Percentiles rank a stretch among this genome's conserved stretches.
Conservation (phyloP, 2,797 vertebrate genomes). For the Synaphobranchus kaupii region DNA sequence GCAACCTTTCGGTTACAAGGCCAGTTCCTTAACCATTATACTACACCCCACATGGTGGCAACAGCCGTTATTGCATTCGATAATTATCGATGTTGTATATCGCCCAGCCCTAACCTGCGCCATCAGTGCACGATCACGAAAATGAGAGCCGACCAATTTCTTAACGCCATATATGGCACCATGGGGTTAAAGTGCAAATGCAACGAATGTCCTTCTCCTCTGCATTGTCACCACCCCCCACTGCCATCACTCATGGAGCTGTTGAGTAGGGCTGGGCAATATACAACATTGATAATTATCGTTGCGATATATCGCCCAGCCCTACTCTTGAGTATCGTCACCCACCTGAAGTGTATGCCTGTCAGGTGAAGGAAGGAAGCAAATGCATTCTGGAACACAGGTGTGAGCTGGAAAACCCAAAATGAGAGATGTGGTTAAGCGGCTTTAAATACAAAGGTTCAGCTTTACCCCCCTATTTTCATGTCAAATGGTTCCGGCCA, state of each 20-base stretch:
- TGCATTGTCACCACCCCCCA: not conserved
- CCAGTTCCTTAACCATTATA: too few relatives aligned
- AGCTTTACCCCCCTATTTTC: not conserved
- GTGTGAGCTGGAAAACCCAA: not conserved
- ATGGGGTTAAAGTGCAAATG: not conserved
- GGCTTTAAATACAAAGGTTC: not conserved
- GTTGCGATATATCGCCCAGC: too few relatives aligned
- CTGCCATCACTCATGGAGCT: not conserved
- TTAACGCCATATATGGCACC: not conserved
- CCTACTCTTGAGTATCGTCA: not conserved
- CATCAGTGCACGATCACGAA: not conserved
- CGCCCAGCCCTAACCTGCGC: too few relatives aligned
- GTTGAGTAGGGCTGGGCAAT: too few relatives aligned
- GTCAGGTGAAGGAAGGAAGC: not conserved
- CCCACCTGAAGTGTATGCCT: not conserved
- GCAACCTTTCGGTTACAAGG: too few relatives aligned
- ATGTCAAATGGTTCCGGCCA: not conserved
- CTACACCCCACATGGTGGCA: too few relatives aligned
- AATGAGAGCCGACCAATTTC: not conserved
- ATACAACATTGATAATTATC: too few relatives aligned
- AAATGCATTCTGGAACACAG: not conserved
- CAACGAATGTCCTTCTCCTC: not conserved
- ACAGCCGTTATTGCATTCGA: too few relatives aligned
- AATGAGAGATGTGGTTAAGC: not conserved
- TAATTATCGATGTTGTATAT: too few relatives aligned